Evolutionary conservation across 1,140 invertebrate species (phyloP), one percentile per base, ranked within the genome.

Genomic region (Idris sp.): DNA sequence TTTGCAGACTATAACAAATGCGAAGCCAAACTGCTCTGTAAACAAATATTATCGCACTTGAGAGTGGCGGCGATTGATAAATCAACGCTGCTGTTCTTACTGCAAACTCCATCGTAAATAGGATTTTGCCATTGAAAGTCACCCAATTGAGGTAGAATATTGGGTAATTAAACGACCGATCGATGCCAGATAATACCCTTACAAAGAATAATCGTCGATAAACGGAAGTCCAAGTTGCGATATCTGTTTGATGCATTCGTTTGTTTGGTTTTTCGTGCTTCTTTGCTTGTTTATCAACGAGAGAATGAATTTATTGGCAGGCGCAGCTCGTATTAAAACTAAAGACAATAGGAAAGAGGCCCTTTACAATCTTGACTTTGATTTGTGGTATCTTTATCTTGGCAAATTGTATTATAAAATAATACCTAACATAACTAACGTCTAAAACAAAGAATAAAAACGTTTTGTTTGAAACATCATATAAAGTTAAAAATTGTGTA

Each of bases 1-100:
- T 38, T 16, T 25, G 18, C 2, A 26, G 33, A n/a, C n/a, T n/a
- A n/a, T 61, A 26, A 48, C 15, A 38, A 43, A 51, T 35, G 36
- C 31, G 35, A n/a, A n/a, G n/a, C 2, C 36, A 18, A 48, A 33
- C 10, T 14, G 13, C 0, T n/a, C 33, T 13, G 43, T 41, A 46
- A 61, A 61, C 14, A 48, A 61, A 38, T 44, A 61, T 61, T 48
- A 61, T 48, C 43, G 31, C 31, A n/a, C 41, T 18, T n/a, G n/a
- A n/a, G 38, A 51, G 36, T 25, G 48, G 44, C n/a, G 25, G 9
- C 46, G 26, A 64, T 48, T 51, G 25, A 64, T 64, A 35, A 36
- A 40, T 19, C 36, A 19, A n/a, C 4, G 9, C 18, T 40, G 36
- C 19, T 40, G 36, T 40, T 40, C 36, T 40, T 40, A 40, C 10